phyloP scores from a whole-genome alignment of 2,113 vertebrate genomes.

The Himantopus leucocephalus region DNA sequence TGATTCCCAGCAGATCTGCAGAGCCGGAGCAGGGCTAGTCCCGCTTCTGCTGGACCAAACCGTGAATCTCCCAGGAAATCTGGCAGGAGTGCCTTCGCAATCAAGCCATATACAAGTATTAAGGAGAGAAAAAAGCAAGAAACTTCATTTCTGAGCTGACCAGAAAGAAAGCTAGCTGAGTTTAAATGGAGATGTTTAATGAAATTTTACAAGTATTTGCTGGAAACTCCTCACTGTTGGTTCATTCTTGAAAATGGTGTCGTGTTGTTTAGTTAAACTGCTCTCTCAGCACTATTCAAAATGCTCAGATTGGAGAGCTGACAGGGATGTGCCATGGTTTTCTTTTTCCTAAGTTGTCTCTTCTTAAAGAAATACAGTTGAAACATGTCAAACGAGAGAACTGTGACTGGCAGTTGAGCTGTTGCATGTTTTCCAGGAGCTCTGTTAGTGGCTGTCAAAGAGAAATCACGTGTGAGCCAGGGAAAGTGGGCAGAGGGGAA shows the following conservation, averaged over 20 bases:
- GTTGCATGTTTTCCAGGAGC: neutral
- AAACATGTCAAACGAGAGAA: neutral
- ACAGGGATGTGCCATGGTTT: neutral
- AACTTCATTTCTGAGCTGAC: constrained; percentile 49
- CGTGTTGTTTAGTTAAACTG: neutral
- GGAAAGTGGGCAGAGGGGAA: neutral
- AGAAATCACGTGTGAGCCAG: constrained; percentile 5
- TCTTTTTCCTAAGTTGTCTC: neutral
- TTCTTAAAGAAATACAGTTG: neutral
- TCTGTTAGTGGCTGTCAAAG: neutral
- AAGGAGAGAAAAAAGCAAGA: neutral
- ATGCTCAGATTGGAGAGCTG: neutral
- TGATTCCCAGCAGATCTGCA: neutral
- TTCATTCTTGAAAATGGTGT: neutral
- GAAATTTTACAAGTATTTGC: constrained; percentile 38
- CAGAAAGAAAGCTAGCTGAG: constrained; percentile 11
- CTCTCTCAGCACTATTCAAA: neutral
- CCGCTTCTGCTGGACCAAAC: neutral
- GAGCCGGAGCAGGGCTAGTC: neutral
- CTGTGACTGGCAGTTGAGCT: neutral
- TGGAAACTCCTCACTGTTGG: neutral
- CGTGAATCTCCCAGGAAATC: neutral
- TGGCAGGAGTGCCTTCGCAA: neutral
- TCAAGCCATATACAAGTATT: neutral
- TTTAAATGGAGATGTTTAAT: constrained; percentile 46